phyloP scores from a whole-genome alignment of 2,113 vertebrate genomes.

The Turdus rufiventris region DNA sequence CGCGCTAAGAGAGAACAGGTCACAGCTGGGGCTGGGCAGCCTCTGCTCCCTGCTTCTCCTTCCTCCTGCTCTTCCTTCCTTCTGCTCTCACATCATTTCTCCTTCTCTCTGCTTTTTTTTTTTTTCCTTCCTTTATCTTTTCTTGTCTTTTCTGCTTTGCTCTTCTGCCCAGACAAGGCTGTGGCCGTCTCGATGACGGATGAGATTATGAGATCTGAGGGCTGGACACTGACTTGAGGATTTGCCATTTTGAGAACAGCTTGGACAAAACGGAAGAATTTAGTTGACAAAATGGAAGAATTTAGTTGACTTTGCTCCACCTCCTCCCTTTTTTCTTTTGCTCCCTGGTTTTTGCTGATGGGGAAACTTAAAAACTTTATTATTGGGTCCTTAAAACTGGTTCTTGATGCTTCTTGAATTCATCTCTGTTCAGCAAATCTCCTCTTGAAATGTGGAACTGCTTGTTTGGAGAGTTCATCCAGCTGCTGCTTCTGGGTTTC shows the following conservation, averaged over 20 bases:
- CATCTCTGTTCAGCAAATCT: neutral
- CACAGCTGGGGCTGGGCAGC: slow-evolving; percentile 51
- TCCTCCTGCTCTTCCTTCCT: neutral
- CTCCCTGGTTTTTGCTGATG: neutral
- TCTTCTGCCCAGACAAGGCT: slow-evolving; percentile 60
- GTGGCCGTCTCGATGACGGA: slow-evolving; percentile 67
- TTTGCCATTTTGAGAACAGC: neutral
- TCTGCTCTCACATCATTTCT: neutral
- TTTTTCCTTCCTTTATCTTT: neutral
- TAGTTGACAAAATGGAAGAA: neutral
- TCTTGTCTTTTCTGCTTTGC: slow-evolving; percentile 16
- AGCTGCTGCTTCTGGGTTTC: neutral
- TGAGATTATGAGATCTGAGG: slow-evolving; percentile 78
- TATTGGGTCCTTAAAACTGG: neutral
- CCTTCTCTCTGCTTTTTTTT: neutral
- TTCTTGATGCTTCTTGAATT: neutral
- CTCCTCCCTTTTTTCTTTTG: neutral
- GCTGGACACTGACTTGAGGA: neutral
- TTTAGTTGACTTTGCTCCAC: neutral
- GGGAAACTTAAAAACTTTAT: neutral
- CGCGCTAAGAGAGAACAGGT: slow-evolving; percentile 72
- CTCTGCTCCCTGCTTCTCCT: slow-evolving; percentile 4
- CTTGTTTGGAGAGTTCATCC: neutral
- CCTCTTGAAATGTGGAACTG: neutral
- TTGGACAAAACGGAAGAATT: neutral